Base-by-base conservation (phyloP, 2,888 invertebrate species). In the Nomada hirtipes region DNA sequence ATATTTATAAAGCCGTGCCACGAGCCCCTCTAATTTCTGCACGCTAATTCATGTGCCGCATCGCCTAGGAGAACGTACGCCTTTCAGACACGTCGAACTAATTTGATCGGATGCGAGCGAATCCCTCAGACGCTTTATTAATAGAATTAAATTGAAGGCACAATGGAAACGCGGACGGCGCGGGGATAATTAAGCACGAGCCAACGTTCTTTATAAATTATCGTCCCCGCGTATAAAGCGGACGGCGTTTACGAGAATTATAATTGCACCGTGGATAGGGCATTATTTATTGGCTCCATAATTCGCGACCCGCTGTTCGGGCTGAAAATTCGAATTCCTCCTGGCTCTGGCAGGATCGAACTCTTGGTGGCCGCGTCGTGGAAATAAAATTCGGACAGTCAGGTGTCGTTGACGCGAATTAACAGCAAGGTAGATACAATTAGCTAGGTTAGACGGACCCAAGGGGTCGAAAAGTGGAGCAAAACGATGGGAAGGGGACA, bases 321-420 rank as follows among this genome's bases (percentile, higher is more conserved):
- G 10, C 23, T 44, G 70, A 71, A 83, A 77, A 74, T 75, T 72
- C 50, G 50, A 55, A 63, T 59, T 57, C 9, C 57, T 20, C 50
- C 64, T 72, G 50, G 23, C 42, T 9, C 23, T n/a, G 4, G 9
- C 29, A 2, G 26, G 60, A 61, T 11, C 47, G 47, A 47, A 47
- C 11, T 15, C 47, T 47, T 47, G 15, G 13, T 10, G 2, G 18
- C 2, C 20, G 26, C 2, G 4, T 36, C 52, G 53, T 13, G 9
- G 20, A 18, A 50, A 82, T 76, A 82, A 82, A 78, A 68, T 70
- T 23, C 23, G 52, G 18, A 47, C 36, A 53, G 59, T 68, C 64
- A 44, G 71, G 57, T 18, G 87, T 84, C 87, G 81, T 70, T 73
- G 88, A 72, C 84, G 89, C 90, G 88, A 89, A 90, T 91, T 90